Evolutionary conservation across 2,797 vertebrate species (phyloP), one percentile per base, ranked within the genome.

Genomic region (Arnoldichthys spilopterus): DNA sequence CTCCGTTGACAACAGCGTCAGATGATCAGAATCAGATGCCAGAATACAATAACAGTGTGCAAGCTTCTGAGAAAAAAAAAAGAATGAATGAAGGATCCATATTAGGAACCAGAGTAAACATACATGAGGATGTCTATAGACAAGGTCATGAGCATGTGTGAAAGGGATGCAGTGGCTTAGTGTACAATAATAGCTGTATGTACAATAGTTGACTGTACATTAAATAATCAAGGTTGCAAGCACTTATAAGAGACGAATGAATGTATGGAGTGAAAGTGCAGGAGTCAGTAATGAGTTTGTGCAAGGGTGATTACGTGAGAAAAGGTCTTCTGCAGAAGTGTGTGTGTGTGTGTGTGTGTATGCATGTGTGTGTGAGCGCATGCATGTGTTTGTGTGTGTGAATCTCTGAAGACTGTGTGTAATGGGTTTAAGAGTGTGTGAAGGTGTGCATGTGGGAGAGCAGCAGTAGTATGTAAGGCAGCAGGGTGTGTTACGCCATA

Each of bases 401-500:
- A 79, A 62, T 72, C 58, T 72, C 58, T 72, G 61, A 78, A 59
- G 59, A 64, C 51, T 34, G 37, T 82, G 37, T 68, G 37, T 70
- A 56, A 64, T 59, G 67, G 61, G 69, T 68, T 72, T 68, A 68
- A 72, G 49, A 74, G 68, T 28, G 66, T 59, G 62, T 73, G 61
- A 74, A 71, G 54, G 80, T 78, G 78, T 78, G 54, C 70, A 43
- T 74, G 80, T 53, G 43, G 53, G 67, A 76, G 78, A 66, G 30
- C 61, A 53, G 37, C 43, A 72, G 74, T 79, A 78, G 73, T 79
- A 73, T 76, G 74, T 75, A 75, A 75, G 69, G 67, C 47, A 76
- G 79, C 56, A 84, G 79, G 79, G 78, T 83, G 81, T 85, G 58
- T 78, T 75, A 45, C 12, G 2, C 12, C 24, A 40, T 49, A 61